Evolutionary conservation across 2,888 invertebrate genomes (phyloP), one percentile per base, ranked within the genome.

Genomic region (Phaedon cochleariae): DNA sequence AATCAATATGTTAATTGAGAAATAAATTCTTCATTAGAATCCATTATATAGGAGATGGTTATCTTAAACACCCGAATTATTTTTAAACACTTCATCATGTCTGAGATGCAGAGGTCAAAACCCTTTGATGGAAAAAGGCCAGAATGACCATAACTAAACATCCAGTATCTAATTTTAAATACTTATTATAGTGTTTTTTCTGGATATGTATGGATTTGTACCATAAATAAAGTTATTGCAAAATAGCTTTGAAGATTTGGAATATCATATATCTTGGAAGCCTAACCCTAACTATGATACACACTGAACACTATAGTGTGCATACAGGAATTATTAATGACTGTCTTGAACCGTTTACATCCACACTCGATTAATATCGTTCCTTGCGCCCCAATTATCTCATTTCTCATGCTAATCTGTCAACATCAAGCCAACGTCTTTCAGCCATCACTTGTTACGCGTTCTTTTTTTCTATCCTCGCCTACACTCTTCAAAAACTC

Each of bases 381-480:
- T 71, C 65, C 64, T 64, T 63, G 59, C 46, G 72, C 70, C 69
- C 66, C 71, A 74, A 75, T 76, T 73, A 75, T 76, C 73, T 70
- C 69, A 70, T 73, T 75, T 68, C 72, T 63, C 71, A 72, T 70
- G 72, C 62, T 74, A 73, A 74, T 74, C 70, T 65, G 70, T 73
- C 74, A 74, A 72, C 71, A 67, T 70, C 68, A 67, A 63, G 65
- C 53, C 41, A 41, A 59, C 51, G 51, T 54, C 31, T 59, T 58
- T 57, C 45, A 61, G 65, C 58, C 65, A 58, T 53, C 65, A 58
- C 59, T 62, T 62, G 49, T 54, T 60, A 37, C 26, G 45, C 26
- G 21, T 49, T 55, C 29, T 18, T 57, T 58, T 54, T 48, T 49
- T 62, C 37, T 48, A 48, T 41, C 53, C 41, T 41, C 41, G 41